phyloP scores from a whole-genome alignment of 2,797 vertebrate genomes.

The Coranthus polyacanthus region DNA sequence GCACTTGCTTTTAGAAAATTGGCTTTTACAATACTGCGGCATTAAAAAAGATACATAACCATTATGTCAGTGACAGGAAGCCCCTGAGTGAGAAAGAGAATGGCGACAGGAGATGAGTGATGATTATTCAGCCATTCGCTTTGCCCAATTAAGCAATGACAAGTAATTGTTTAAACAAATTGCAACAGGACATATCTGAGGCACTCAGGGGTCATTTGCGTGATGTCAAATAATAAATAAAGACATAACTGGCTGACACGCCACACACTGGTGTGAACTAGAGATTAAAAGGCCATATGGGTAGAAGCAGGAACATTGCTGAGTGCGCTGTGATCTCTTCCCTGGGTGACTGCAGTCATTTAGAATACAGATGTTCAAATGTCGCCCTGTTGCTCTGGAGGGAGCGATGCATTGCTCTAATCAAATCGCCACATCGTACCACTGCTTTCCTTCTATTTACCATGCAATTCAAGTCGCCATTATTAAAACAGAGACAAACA shows the following conservation, averaged over 20 bases:
- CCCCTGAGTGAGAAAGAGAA: constrained; percentile 30
- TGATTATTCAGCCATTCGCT: constrained; percentile 58
- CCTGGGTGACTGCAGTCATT: constrained; percentile 58
- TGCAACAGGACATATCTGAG: constrained; percentile 66
- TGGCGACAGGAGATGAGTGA: constrained; percentile 56
- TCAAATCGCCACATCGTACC: constrained; percentile 19
- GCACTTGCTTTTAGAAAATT: constrained; percentile 57
- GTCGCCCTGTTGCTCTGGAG: constrained; percentile 33
- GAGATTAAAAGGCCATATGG: constrained; percentile 75
- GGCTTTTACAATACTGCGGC: constrained; percentile 37
- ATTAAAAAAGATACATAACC: constrained; percentile 55
- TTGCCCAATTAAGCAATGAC: constrained; percentile 77
- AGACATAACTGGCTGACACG: constrained; percentile 68
- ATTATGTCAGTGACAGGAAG: constrained; percentile 37
- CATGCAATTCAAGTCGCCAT: not conserved
- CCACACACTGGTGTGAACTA: constrained; percentile 45
- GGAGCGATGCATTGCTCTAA: constrained; percentile 20
- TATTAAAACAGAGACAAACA: not conserved
- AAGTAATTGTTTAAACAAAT: constrained; percentile 77
- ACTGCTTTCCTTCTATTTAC: not conserved
- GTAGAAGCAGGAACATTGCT: constrained; percentile 50
- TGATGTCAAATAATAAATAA: constrained; percentile 76
- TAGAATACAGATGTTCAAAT: constrained; percentile 70
- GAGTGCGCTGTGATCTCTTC: constrained; percentile 57
- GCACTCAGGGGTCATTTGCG: constrained; percentile 70